Evolutionary conservation across 2,797 vertebrate species (phyloP).

Genomic region (Arnoldichthys spilopterus): DNA sequence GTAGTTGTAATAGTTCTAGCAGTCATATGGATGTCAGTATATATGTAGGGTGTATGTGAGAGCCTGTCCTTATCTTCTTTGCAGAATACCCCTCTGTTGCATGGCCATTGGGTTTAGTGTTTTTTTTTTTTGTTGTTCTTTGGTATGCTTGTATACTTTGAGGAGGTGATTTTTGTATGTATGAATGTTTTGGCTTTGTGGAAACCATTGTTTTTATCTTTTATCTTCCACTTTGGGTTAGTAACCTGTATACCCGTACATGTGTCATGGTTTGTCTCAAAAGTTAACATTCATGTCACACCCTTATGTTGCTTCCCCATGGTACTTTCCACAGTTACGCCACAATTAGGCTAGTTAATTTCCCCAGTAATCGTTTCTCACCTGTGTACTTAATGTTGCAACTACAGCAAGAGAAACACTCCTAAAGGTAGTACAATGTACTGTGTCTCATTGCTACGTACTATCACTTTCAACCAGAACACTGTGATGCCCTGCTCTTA

Average conservation of each 20-base stretch:
- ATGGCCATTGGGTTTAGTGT: background rate
- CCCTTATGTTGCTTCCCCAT: background rate
- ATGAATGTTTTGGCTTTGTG: background rate
- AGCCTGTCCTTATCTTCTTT: background rate
- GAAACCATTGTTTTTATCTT: background rate
- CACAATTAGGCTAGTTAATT: background rate
- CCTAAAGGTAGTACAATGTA: conserved; percentile 9
- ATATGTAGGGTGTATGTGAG: background rate
- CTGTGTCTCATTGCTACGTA: conserved; percentile 46
- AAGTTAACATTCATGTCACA: conserved; percentile 1
- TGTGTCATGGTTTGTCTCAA: background rate
- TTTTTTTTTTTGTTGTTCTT: background rate
- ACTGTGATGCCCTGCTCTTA: conserved; percentile 60
- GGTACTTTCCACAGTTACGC: background rate
- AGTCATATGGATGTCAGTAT: conserved; percentile 2
- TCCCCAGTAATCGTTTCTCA: background rate
- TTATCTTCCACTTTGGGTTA: conserved; percentile 3
- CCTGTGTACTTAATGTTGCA: background rate
- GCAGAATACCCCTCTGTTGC: background rate
- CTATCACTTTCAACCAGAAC: conserved; percentile 60
- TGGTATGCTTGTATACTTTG: background rate
- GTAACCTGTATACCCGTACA: background rate
- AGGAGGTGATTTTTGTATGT: background rate
- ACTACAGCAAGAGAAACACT: conserved; percentile 14
- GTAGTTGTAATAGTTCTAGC: background rate